Evolutionary conservation across 64 coral and sea anemone species (phyloP).

Genomic region (Hydrozoanthus tunicans): DNA sequence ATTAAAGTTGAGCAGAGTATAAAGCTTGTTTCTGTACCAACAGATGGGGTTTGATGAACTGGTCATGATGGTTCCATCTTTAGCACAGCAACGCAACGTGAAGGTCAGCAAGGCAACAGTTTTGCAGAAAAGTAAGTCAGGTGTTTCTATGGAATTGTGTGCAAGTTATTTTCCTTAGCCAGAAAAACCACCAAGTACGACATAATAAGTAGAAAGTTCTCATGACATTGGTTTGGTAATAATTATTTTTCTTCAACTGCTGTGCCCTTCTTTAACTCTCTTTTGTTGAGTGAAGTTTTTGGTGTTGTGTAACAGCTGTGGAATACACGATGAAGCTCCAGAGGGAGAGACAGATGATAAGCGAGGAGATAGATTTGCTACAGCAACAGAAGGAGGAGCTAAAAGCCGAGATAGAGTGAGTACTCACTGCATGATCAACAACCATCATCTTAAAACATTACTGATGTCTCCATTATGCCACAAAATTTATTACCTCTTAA

Average conservation of each 20-base stretch:
- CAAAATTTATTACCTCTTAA: no score
- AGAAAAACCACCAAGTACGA: no score
- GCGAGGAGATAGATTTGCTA: slow-evolving; percentile 75
- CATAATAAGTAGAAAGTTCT: no score
- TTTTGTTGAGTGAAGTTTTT: no score
- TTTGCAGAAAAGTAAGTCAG: slow-evolving; percentile 85
- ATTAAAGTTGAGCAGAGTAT: not conserved
- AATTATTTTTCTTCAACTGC: no score
- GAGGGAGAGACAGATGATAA: slow-evolving; percentile 72
- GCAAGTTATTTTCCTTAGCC: no score
- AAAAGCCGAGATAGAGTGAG: slow-evolving; percentile 66
- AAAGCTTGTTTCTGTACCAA: not conserved
- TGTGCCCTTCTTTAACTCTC: no score
- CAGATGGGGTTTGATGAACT: slow-evolving; percentile 99
- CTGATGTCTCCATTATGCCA: no score
- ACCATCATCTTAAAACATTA: no score
- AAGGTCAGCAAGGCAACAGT: slow-evolving; percentile 98
- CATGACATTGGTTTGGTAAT: no score
- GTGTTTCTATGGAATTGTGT: not conserved
- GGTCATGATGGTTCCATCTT: slow-evolving; percentile 78
- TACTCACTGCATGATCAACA: no score
- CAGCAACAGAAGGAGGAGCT: slow-evolving; percentile 80
- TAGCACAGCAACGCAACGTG: slow-evolving; percentile 79
- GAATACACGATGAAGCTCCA: slow-evolving; percentile 91
- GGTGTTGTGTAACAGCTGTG: slow-evolving; percentile 59